A percentile compares a stretch with the other conserved stretches of the same genome.
phyloP scores from a whole-genome alignment of 2,888 invertebrate genomes.

The Temnothorax unifasciatus region DNA sequence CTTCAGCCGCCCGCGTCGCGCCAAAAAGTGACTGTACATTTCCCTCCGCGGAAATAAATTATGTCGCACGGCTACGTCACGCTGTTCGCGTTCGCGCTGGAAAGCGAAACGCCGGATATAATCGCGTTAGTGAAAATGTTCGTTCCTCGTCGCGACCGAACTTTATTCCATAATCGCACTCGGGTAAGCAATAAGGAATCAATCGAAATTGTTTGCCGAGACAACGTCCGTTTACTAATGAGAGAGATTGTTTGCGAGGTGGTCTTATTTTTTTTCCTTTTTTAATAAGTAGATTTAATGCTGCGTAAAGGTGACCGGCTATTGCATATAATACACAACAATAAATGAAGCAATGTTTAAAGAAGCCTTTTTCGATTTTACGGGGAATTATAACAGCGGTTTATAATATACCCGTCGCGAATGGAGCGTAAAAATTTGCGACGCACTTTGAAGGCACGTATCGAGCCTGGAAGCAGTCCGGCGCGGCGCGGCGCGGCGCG shows the following conservation, averaged over 20 bases:
- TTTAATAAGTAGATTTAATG: not conserved
- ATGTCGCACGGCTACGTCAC: constrained; percentile 58
- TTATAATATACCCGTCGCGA: constrained; percentile 26
- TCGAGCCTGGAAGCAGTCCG: constrained; percentile 47
- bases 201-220: not conserved
- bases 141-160: constrained; percentile 54
- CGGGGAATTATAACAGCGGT: constrained; percentile 15
- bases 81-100: constrained; percentile 37
- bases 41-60: constrained; percentile 65
- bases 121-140: constrained; percentile 64
- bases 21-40: constrained; percentile 64
- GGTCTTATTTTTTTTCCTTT: constrained; percentile 4
- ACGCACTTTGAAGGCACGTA: constrained; percentile 3
- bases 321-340: not conserved
- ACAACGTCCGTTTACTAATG: not conserved
- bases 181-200: not conserved
- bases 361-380: constrained; percentile 26
- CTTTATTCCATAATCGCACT: constrained; percentile 56
- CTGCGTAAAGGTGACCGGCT: not conserved
- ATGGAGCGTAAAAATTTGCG: constrained; percentile 32
- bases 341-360: constrained; percentile 23
- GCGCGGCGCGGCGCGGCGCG: constrained; percentile 10
- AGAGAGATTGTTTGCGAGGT: not conserved
- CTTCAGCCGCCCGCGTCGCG: constrained; percentile 51
- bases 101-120: constrained; percentile 56